phyloP scores from a whole-genome alignment of 2,797 vertebrate species.

The Acrossocheilus fasciatus region DNA sequence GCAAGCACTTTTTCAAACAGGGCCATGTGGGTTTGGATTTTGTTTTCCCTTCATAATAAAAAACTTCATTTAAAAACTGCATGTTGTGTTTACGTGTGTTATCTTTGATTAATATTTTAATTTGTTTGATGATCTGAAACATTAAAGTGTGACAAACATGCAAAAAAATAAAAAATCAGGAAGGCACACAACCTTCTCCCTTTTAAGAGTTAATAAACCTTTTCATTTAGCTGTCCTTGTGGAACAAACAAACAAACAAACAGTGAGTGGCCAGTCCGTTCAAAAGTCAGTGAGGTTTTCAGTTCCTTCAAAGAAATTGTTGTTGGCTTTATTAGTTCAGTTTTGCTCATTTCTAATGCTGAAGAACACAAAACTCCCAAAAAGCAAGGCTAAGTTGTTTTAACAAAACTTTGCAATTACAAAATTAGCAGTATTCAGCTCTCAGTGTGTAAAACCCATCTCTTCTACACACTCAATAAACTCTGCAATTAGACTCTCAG shows the following conservation, averaged over 20 bases:
- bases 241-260: not conserved
- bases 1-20: too few relatives aligned
- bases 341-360: not conserved
- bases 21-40: too few relatives aligned
- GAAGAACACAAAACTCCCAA: not conserved
- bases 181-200: not conserved
- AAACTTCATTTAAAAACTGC: too few relatives aligned
- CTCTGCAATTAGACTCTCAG: not conserved
- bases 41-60: too few relatives aligned
- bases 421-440: constrained; percentile 7
- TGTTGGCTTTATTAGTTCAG: not conserved
- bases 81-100: too few relatives aligned
- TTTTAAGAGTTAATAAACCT: not conserved
- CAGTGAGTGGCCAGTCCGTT: not conserved
- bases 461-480: not conserved
- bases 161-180: too few relatives aligned
- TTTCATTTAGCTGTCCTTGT: not conserved
- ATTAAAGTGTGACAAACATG: too few relatives aligned
- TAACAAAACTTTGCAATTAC: constrained; percentile 12
- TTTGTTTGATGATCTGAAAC: too few relatives aligned
- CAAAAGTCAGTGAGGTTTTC: not conserved
- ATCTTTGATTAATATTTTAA: too few relatives aligned
- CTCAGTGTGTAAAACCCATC: not conserved
- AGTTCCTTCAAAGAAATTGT: not conserved
- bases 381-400: not conserved